Percentiles rank a stretch among this genome's conserved stretches.
These are phyloP conservation scores for Falco naumanni DNA, from an alignment of 2,797 vertebrate species.

Conservation along the genomic window DNA sequence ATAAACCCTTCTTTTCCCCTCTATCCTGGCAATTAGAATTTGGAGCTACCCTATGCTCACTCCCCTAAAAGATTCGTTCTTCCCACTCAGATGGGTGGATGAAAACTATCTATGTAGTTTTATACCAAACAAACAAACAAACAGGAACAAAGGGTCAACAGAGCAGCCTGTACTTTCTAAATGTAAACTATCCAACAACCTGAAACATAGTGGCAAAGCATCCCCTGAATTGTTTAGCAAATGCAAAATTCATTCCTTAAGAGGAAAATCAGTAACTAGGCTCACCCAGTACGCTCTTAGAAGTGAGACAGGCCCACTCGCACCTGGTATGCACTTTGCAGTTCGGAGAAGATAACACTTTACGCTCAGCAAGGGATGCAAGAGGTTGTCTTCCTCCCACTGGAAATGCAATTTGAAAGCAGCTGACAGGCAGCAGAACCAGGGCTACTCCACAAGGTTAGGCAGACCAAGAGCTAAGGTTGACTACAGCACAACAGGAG, in stretches of 20 bases:
- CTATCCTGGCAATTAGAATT: neutral
- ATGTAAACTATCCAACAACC: neutral
- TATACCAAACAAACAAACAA: neutral
- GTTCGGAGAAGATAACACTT: neutral
- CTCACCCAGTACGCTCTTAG: neutral
- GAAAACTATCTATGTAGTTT: neutral
- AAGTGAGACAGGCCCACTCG: neutral
- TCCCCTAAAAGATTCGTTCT: neutral
- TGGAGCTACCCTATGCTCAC: neutral
- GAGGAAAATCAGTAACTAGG: neutral
- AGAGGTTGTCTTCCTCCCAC: neutral
- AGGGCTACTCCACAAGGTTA: neutral
- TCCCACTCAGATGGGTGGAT: neutral
- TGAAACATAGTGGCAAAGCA: neutral
- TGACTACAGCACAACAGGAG: neutral
- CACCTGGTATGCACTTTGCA: neutral
- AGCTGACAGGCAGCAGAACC: neutral
- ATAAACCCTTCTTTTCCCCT: neutral
- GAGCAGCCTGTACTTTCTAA: neutral
- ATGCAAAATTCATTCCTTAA: neutral
- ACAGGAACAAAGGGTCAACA: neutral
- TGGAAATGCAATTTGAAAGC: neutral
- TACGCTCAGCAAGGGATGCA: rapidly evolving
- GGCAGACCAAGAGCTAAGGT: neutral
- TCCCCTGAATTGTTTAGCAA: neutral